Evolutionary conservation across 92 coral and sea anemone species (phyloP), one percentile per base, ranked within the genome.

Genomic region (Epizoanthus ramosus): DNA sequence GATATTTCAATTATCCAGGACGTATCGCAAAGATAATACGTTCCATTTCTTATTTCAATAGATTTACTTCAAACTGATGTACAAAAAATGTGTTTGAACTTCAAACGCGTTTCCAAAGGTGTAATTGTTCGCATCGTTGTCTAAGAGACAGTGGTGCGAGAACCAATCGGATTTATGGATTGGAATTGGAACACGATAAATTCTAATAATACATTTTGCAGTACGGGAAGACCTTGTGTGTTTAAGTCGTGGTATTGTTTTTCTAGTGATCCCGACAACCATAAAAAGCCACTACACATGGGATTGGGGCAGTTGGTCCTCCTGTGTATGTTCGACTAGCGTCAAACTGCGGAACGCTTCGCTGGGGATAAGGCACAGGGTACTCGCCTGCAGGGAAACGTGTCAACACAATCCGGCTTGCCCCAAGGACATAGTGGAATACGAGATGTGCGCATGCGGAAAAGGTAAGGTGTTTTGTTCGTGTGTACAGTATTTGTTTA

Each of bases 221-320:
- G 50, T 4, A 43, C 50, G 9, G 50, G 50, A 43, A 43, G 5
- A 28, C 9, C 50, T 9, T 4, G 50, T 43, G 50, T 43, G 50
- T 65, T 65, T 65, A 22, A 31, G 43, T 67, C 17, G 45, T 28
- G 15, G 54, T 21, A 5, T 54, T 74, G 39, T 54, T 74, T 3
- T 57, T 56, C 50, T 22, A 74, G 66, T 24, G 8, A 19, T 7
- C 41, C 65, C 57, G 24, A 74, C 80, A 24, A 74, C 66, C 9
- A 25, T 53, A 25, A 52, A 24, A 37, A 31, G 23, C 8, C 54
- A 69, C 60, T 85, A 73, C 60, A 87, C 80, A 43, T 2, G 54
- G 5, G 72, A 45, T 9, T 90, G 97, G 97, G 91, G 81, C 7
- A 68, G 63, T 23, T 93, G 97, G 97, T 93, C 97, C 1, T 21